These are phyloP conservation scores for Melanophora roralis DNA, from an alignment of 2,888 invertebrate species.

Conservation along the genomic window DNA sequence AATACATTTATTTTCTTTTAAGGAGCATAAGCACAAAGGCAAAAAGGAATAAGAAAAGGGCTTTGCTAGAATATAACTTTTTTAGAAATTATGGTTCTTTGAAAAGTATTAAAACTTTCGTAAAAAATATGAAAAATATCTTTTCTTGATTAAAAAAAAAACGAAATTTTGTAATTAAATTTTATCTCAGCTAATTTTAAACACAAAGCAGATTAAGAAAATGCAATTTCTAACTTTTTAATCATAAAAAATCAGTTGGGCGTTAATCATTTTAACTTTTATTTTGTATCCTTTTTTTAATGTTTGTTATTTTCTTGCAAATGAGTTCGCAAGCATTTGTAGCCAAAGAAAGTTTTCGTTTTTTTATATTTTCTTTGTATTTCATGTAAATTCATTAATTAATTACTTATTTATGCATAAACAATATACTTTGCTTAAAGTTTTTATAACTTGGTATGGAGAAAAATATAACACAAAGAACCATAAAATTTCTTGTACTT, in stretches of 20 bases:
- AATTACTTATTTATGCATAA: constrained; percentile 56
- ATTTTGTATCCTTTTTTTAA: not conserved
- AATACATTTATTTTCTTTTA: not conserved
- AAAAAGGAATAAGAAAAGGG: not conserved
- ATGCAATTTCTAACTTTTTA: constrained; percentile 26
- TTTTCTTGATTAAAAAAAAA: not conserved
- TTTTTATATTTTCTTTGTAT: not conserved
- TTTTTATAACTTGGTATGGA: not conserved
- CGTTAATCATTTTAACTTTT: constrained; percentile 47
- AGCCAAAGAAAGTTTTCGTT: constrained; percentile 20
- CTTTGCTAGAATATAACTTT: not conserved
- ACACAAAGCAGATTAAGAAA: not conserved
- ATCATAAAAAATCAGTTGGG: constrained; percentile 30
- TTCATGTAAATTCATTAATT: constrained; percentile 42
- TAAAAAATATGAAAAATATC: not conserved
- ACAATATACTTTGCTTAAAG: constrained; percentile 31
- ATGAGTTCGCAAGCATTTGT: constrained; percentile 2
- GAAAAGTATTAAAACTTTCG: not conserved
- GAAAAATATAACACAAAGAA: not conserved
- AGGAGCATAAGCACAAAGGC: not conserved
- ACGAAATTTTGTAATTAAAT: not conserved
- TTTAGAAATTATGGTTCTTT: not conserved
- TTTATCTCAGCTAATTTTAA: too few species aligned
- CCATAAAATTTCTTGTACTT: constrained; percentile 2
- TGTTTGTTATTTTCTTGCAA: not conserved